These are phyloP conservation scores for Habropoda laboriosa DNA, from an alignment of 1,140 invertebrate species.

Conservation along the genomic window DNA sequence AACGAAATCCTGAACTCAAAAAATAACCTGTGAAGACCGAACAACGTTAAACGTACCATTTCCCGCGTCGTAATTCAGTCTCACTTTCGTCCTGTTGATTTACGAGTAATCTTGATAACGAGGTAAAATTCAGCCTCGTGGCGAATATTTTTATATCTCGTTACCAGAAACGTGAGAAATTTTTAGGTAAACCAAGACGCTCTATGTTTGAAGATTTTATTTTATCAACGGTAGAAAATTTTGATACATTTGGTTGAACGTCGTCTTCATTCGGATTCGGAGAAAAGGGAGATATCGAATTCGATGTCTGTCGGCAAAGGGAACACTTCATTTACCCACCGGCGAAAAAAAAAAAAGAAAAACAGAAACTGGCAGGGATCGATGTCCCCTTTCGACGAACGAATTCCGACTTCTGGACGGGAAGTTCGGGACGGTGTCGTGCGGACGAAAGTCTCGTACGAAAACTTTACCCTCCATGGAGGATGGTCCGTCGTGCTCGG, in stretches of 20 bases:
- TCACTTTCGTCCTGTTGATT: too few relatives aligned
- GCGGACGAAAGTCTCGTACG: not conserved
- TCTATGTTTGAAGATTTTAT: too few relatives aligned
- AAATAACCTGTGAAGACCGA: too few relatives aligned
- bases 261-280: not conserved
- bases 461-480: constrained; percentile 21
- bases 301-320: not conserved
- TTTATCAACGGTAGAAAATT: too few relatives aligned
- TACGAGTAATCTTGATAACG: too few relatives aligned
- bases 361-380: not conserved
- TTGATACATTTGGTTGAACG: not conserved
- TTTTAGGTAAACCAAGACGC: too few relatives aligned
- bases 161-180: too few relatives aligned
- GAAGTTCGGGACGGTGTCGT: constrained; percentile 2
- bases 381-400: not conserved
- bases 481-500: not conserved
- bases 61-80: too few relatives aligned
- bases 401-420: constrained; percentile 1
- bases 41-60: too few relatives aligned
- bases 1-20: too few relatives aligned
- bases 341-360: not conserved
- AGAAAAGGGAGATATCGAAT: not conserved
- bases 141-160: too few relatives aligned
- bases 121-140: too few relatives aligned
- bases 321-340: not conserved